Evolutionary conservation across 2,888 invertebrate species (phyloP).

Genomic region (Cistogaster globosa): DNA sequence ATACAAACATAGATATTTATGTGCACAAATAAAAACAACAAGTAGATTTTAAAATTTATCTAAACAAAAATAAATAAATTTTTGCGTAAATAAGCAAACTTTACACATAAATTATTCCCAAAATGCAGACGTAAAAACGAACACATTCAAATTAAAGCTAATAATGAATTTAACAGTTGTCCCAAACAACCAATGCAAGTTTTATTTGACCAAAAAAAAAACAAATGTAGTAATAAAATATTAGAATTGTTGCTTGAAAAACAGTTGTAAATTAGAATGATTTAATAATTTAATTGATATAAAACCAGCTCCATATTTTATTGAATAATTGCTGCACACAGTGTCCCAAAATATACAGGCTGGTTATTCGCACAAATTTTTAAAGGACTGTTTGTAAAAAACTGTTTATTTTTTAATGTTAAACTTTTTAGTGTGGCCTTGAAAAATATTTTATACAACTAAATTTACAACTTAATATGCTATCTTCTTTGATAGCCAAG

Average conservation of each 20-base stretch:
- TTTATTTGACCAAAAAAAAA: slow-evolving; percentile 46
- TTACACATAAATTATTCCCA: background rate
- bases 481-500: no score
- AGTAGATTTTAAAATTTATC: background rate
- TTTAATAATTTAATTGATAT: background rate
- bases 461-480: no score
- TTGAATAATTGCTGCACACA: background rate
- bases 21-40: background rate
- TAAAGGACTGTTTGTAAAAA: no score
- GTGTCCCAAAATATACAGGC: background rate
- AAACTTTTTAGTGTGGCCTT: no score
- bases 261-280: background rate
- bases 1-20: no score
- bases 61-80: slow-evolving; percentile 19
- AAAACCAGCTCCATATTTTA: no score
- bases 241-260: background rate
- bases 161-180: slow-evolving; percentile 18
- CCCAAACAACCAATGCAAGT: slow-evolving; percentile 36
- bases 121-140: background rate
- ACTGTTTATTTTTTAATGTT: no score
- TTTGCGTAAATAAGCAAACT: background rate
- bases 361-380: no score
- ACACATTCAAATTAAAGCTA: background rate
- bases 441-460: no score
- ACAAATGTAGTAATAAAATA: slow-evolving; percentile 1